These are phyloP conservation scores for Monochamus saltuarius DNA, from an alignment of 1,140 invertebrate genomes.

Conservation along the genomic window DNA sequence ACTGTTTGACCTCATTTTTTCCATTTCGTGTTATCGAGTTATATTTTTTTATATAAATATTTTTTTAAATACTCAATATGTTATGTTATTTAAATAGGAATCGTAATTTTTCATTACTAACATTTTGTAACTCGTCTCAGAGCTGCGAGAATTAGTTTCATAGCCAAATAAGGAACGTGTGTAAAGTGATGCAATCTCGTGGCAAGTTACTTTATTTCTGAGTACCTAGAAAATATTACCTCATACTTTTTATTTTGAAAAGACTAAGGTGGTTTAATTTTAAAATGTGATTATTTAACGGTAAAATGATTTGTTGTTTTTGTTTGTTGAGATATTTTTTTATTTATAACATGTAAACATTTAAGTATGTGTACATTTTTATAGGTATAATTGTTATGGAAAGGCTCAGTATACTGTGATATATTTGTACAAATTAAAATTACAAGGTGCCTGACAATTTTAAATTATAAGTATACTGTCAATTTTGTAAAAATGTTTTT, in stretches of 20 bases:
- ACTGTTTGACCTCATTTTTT: not conserved
- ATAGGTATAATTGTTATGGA: constrained; percentile 17
- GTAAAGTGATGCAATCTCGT: too few species aligned
- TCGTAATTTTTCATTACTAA: too few species aligned
- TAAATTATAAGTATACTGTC: constrained; percentile 24
- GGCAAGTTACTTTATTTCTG: too few species aligned
- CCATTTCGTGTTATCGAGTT: too few species aligned
- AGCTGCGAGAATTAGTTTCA: too few species aligned
- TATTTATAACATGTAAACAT: not conserved
- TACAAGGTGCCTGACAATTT: constrained; percentile 27
- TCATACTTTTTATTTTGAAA: constrained; percentile 6
- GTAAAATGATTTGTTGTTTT: constrained; percentile 13
- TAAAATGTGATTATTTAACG: not conserved
- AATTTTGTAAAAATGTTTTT: constrained; percentile 15
- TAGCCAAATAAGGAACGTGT: too few species aligned
- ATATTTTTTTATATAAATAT: not conserved
- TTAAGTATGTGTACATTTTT: constrained; percentile 13
- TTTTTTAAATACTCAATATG: too few species aligned
- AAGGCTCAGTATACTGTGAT: constrained; percentile 42
- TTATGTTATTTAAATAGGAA: constrained; percentile 1
- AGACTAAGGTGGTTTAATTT: constrained; percentile 1
- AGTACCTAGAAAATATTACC: too few species aligned
- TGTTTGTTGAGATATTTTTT: constrained; percentile 9
- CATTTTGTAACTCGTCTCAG: too few species aligned
- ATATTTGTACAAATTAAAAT: constrained; percentile 34